Base-by-base conservation (phyloP, 2,888 invertebrate genomes). In the Acanthosepion pharaonis region DNA sequence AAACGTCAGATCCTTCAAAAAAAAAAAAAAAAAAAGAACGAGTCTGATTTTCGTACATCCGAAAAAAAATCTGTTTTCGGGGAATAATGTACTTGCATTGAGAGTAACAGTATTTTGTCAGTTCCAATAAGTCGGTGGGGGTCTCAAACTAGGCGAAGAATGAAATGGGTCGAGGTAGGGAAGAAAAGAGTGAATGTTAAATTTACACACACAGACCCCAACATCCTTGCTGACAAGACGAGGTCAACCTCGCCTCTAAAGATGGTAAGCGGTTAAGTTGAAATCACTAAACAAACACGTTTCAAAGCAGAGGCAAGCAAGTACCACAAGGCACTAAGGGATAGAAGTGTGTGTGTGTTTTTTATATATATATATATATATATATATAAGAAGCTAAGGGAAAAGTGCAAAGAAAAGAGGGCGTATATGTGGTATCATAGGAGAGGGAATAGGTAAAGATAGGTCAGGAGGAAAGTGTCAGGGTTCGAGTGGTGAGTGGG, bases 341-440 rank as follows among this genome's bases (percentile, higher is more conserved):
- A 51, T 51, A 94, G 42, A 91, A 25, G 51, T 28, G 25, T 11
- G 18, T 28, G n/a, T 49, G 5, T 78, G 20, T 53, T n/a, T n/a
- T n/a, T 23, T 53, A 92, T 55, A 94, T 91, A 91, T 91, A 92
- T 91, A 94, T 55, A 92, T 91, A 59, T 55, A 78, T 78, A 78
- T n/a, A 78, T n/a, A 78, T n/a, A 94, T 33, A 78, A 78, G 78
- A n/a, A 78, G 78, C n/a, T 3, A 33, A 33, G 59, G n/a, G n/a
- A 33, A 33, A 15, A 78, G 15, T 78, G 78, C n/a, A 33, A 78
- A 78, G 78, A 33, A 78, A 92, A 48, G 11, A 20, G 55, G 51
- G 53, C 59, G 33, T 42, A 11, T 20, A n/a, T 59, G 42, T 33
- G 48, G 42, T 48, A 92, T 59, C 20, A 42, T 28, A 92, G 42